Conservation (phyloP, 2,113 vertebrate genomes). For the Etheostoma cragini region DNA sequence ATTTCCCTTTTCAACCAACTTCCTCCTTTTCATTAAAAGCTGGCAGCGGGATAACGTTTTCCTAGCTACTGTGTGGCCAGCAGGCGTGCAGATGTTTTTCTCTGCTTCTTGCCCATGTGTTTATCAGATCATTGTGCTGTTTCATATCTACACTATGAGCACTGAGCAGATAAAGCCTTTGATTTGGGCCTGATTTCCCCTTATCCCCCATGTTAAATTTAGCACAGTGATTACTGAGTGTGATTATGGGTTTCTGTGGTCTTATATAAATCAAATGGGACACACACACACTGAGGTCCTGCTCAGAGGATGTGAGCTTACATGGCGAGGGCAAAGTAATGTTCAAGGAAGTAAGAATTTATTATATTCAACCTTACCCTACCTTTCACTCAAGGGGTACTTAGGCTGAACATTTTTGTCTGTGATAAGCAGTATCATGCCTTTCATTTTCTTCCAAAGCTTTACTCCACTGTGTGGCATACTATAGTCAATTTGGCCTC, state of each 20-base stretch:
- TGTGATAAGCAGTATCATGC: slow-evolving; percentile 6
- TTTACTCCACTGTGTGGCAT: background rate
- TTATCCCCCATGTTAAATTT: slow-evolving; percentile 79
- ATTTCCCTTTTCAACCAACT: slow-evolving; percentile 56
- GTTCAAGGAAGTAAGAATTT: slow-evolving; percentile 2
- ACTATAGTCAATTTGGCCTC: slow-evolving; percentile 20
- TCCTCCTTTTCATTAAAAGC: slow-evolving; percentile 68
- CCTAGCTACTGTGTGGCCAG: slow-evolving; percentile 76
- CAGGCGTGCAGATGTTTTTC: slow-evolving; percentile 75
- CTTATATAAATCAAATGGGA: slow-evolving; percentile 71
- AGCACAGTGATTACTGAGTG: slow-evolving; percentile 74
- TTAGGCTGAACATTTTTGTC: slow-evolving; percentile 10
- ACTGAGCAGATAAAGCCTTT: slow-evolving; percentile 75
- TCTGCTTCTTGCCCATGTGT: slow-evolving; percentile 62
- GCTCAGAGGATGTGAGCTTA: slow-evolving; percentile 36
- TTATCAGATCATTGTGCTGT: slow-evolving; percentile 78
- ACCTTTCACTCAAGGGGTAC: slow-evolving; percentile 9
- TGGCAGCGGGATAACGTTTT: slow-evolving; percentile 60
- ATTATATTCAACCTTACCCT: slow-evolving; percentile 22
- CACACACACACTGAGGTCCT: slow-evolving; percentile 43
- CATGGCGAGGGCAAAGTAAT: slow-evolving; percentile 29
- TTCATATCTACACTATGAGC: slow-evolving; percentile 71
- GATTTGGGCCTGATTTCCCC: slow-evolving; percentile 70
- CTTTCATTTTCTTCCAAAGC: slow-evolving; percentile 12
- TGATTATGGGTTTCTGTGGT: slow-evolving; percentile 64